Base-by-base conservation (phyloP, 2,888 invertebrate genomes). In the Julus scanicus region DNA sequence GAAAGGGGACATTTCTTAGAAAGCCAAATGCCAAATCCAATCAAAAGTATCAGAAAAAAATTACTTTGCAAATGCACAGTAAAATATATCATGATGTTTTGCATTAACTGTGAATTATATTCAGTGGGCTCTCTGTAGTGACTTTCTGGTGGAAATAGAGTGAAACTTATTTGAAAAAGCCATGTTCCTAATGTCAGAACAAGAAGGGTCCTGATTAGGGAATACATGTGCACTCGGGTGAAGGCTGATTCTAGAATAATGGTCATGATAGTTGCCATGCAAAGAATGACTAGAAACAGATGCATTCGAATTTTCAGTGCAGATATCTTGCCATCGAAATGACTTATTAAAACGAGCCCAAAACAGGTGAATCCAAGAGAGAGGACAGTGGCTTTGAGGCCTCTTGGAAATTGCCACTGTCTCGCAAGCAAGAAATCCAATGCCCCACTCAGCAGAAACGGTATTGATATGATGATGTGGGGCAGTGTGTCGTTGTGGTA, bases 111-210 rank as follows among this genome's bases (percentile, higher is more conserved):
- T 9, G 9, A 29, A 2, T 71, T 8, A 29, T 6, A 9, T 29
- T 71, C 71, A 71, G 2, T 20, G 20, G 0, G 20, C 9, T 71
- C 71, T 9, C 2, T 71, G 29, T 29, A 8, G 20, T 71, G 71
- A 11, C 9, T 29, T 9, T 2, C 29, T 29, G 29, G 29, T 1
- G 6, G 29, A 20, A 29, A 29, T 20, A 71, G 20, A 5, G 29
- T 11, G 29, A 71, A 71, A 71, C 29, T 29, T 2, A 71, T 71
- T 29, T 71, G 71, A 2, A 71, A 9, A 4, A 11, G 11, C 71
- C 71, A 71, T 29, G 71, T 71, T 29, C 71, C 71, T 71, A 71
- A 71, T 9, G 71, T 71, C 9, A 29, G 71, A 71, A 71, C 71
- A 8, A 71, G 29, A 2, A 71, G 29, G 8, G 71, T 11, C 20